These are phyloP conservation scores for Nesogale talazaci DNA, from an alignment of 2,113 vertebrate genomes.

Conservation along the genomic window DNA sequence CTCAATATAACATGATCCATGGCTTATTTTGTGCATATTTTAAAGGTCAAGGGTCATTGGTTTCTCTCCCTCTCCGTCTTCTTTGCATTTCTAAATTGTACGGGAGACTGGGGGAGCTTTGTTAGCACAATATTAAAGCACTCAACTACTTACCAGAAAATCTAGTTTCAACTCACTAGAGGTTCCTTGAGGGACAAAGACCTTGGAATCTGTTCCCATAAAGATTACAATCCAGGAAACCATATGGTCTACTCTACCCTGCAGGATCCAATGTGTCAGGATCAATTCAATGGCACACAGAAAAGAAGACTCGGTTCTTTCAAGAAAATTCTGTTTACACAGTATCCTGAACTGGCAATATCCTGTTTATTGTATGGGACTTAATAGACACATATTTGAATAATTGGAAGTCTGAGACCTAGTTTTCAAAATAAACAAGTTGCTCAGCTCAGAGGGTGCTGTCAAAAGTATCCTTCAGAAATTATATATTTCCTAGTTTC, in stretches of 20 bases:
- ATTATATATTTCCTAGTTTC: conserved; percentile 4
- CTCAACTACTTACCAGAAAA: background rate
- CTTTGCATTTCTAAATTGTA: conserved; percentile 19
- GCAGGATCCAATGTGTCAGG: background rate
- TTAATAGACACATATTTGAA: conserved; percentile 51
- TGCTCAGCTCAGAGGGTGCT: background rate
- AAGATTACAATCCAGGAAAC: background rate
- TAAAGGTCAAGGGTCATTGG: background rate
- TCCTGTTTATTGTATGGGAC: background rate
- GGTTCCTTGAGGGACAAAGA: background rate
- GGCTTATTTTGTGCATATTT: background rate
- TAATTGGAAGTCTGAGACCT: conserved; percentile 48
- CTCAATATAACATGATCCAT: background rate
- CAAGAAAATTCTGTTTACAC: background rate
- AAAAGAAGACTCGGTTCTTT: background rate
- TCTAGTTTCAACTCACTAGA: background rate
- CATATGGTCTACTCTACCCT: background rate
- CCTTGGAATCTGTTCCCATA: background rate
- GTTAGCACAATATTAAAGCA: background rate
- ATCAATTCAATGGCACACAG: background rate
- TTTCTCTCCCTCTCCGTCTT: background rate
- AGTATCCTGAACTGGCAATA: background rate
- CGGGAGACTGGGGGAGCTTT: background rate
- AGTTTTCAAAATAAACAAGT: conserved; percentile 43
- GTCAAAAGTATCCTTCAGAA: conserved; percentile 50